Percentiles rank a stretch among this genome's conserved stretches.
Conservation (phyloP, 2,113 vertebrate species). For the Lophochroa leadbeateri region DNA sequence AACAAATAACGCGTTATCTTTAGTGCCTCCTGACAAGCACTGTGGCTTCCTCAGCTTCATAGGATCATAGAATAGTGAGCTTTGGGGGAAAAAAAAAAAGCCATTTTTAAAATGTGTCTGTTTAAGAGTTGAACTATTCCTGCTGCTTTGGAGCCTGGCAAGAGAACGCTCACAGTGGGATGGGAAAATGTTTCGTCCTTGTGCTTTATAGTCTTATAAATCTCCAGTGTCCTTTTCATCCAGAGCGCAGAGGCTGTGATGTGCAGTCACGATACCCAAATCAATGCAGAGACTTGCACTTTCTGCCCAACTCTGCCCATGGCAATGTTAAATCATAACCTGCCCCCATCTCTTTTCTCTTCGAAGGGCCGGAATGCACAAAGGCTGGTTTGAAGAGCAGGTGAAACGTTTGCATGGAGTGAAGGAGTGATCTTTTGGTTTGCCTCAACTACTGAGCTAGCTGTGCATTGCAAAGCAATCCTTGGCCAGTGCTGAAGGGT, state of each 20-base stretch:
- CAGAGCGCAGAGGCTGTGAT: not conserved
- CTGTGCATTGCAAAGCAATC: not conserved
- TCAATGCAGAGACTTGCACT: not conserved
- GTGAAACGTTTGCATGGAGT: not conserved
- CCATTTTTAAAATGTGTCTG: not conserved
- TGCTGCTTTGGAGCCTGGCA: slow-evolving; percentile 44
- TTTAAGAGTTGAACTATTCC: slow-evolving; percentile 38
- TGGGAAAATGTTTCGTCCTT: slow-evolving; percentile 55
- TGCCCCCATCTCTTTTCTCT: not conserved
- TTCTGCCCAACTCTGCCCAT: not conserved
- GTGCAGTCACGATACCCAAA: not conserved
- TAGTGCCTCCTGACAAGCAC: slow-evolving; percentile 29
- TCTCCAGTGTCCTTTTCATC: slow-evolving; percentile 30
- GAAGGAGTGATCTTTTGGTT: not conserved
- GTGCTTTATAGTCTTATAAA: slow-evolving; percentile 52
- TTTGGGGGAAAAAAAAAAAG: not conserved
- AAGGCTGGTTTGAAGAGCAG: not conserved
- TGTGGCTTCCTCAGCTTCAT: not conserved
- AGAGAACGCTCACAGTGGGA: slow-evolving; percentile 29
- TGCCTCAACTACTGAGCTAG: not conserved
- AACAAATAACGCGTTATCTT: slow-evolving; percentile 39
- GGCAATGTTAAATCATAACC: not conserved
- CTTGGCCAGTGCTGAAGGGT: not conserved
- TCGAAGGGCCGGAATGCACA: not conserved
- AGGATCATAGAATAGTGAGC: not conserved